These are phyloP conservation scores for Microctenopoma steveboyesi DNA, from an alignment of 2,797 vertebrate genomes.

Conservation along the genomic window DNA sequence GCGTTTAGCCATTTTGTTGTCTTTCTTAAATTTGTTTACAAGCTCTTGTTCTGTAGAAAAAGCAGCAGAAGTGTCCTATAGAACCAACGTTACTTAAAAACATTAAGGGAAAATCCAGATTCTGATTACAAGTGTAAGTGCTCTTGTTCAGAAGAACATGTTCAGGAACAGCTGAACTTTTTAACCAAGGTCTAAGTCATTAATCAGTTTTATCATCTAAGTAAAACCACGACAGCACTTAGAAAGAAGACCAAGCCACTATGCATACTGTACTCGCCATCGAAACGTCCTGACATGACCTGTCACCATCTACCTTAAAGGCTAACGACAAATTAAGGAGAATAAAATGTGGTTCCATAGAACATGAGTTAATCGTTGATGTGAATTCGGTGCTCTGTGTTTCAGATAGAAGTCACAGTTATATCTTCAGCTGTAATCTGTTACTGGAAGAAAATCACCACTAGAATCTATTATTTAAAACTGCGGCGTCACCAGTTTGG, in stretches of 20 bases:
- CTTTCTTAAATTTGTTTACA: slow-evolving; percentile 40
- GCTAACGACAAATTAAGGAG: not conserved
- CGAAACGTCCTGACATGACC: not conserved
- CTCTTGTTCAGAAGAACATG: not conserved
- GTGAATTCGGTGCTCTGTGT: not conserved
- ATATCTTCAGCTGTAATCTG: no score
- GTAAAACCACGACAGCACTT: not conserved
- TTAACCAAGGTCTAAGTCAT: not conserved
- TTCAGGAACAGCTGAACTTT: not conserved
- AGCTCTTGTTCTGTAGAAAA: slow-evolving; percentile 22
- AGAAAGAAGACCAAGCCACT: not conserved
- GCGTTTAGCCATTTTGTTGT: slow-evolving; percentile 47
- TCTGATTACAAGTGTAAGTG: not conserved
- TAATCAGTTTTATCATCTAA: not conserved
- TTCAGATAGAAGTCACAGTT: no score
- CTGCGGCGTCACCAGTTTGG: no score
- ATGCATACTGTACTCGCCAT: not conserved
- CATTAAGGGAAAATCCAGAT: not conserved
- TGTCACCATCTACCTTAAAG: slow-evolving; percentile 6
- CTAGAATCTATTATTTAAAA: no score
- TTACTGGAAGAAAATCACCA: no score
- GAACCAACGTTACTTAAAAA: not conserved
- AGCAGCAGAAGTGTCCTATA: slow-evolving; percentile 52
- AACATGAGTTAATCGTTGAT: not conserved
- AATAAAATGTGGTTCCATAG: not conserved